phyloP scores from a whole-genome alignment of 1,140 invertebrate genomes.

The Drosophila malerkotliana region DNA sequence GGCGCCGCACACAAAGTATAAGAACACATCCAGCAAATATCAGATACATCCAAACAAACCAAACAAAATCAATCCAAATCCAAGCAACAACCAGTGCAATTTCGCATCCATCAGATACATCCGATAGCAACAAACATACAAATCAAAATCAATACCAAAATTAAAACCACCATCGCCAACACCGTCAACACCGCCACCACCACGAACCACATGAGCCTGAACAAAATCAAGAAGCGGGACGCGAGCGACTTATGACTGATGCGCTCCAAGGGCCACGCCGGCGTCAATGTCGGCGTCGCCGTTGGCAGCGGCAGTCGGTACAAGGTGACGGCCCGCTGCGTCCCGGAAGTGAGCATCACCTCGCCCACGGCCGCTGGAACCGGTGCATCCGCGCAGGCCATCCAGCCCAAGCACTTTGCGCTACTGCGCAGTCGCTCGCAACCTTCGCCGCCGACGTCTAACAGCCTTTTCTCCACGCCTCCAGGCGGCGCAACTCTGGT shows the following conservation, averaged over 20 bases:
- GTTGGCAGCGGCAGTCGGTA: constrained; percentile 76
- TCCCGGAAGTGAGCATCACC: constrained; percentile 82
- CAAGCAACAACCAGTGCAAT: constrained; percentile 29
- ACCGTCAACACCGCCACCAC: constrained; percentile 39
- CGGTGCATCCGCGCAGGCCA: constrained; percentile 38
- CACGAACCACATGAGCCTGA: constrained; percentile 79
- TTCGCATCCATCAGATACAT: constrained; percentile 27
- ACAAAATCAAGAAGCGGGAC: constrained; percentile 83
- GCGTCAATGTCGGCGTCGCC: constrained; percentile 62
- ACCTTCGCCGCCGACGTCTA: constrained; percentile 66
- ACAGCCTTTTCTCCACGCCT: constrained; percentile 80
- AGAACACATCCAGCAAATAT: constrained; percentile 47
- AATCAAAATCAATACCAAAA: constrained; percentile 47
- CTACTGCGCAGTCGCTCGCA: constrained; percentile 74
- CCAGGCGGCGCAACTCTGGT: constrained; percentile 79
- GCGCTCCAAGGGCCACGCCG: constrained; percentile 68
- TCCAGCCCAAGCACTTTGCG: constrained; percentile 72
- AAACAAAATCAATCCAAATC: constrained; percentile 4
- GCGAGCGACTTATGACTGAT: constrained; percentile 84
- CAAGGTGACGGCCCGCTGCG: constrained; percentile 83
- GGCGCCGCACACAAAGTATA: constrained; percentile 63
- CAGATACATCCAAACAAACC: constrained; percentile 25
- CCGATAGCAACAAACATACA: constrained; percentile 35
- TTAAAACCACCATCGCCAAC: constrained; percentile 55
- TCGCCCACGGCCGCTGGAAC: constrained; percentile 70